Evolutionary conservation across 2,113 vertebrate species (phyloP), one percentile per base, ranked within the genome.

Genomic region (Syngnathus scovelli): DNA sequence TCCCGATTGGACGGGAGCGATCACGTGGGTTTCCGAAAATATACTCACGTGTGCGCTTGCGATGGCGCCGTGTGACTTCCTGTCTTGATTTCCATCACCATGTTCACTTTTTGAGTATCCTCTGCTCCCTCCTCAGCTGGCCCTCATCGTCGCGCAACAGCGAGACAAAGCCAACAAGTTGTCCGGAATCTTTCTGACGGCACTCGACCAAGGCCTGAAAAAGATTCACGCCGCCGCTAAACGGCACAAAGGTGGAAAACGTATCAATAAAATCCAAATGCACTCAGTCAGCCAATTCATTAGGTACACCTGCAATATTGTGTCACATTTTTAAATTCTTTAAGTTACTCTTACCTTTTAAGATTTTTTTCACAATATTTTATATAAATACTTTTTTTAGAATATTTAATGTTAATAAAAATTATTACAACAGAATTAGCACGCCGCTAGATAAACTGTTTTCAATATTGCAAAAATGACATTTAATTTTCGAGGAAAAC

Each of bases 111-210:
- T 69, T 7, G 0, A 39, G 55, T 37, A 7, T 49, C 1, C 16
- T 27, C 15, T 36, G 10, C 61, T 76, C 19, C 38, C 72, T 71
- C 72, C 66, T 64, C 85, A 97, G 95, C 46, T 96, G 85, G 95
- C 94, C 36, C 87, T 98, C 77, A 89, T 95, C 46, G 91, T 98
- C 78, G 92, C 95, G 33, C 95, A 98, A 87, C 92, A 92, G 63
- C 85, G 94, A 60, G 93, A 95, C 83, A 83, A 75, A 36, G 83
- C 83, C 77, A 94, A 94, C 89, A 93, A 88, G 51, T 80, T 96
- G 71, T 95, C 95, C 70, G 94, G 93, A 77, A 93, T 98, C 86
- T 89, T 86, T 38, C 89, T 96, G 21, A 86, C 84, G 7, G 93
- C 94, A 76, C 89, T 98, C 73, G 94, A 95, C 69, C 89, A 91